phyloP scores from a whole-genome alignment of 2,797 vertebrate species.

The Rachycentron canadum region DNA sequence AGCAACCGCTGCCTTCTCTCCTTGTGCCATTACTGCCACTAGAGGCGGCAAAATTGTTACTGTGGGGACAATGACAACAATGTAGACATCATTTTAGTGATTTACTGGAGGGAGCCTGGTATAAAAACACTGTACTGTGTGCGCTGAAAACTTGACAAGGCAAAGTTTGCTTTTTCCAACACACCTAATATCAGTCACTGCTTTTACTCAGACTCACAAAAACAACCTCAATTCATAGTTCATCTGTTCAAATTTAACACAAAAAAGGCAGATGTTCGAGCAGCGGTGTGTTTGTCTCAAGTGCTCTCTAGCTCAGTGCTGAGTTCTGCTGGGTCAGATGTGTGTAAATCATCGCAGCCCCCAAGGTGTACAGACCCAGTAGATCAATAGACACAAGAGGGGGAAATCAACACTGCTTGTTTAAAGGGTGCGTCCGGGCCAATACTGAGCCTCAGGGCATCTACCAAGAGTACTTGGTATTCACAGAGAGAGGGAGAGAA shows the following conservation, averaged over 20 bases:
- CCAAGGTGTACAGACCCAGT: constrained; percentile 60
- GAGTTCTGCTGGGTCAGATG: constrained; percentile 63
- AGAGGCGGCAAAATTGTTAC: constrained; percentile 26
- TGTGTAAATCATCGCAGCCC: constrained; percentile 72
- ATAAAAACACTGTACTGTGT: neutral
- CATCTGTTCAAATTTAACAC: constrained; percentile 10
- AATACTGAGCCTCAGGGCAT: constrained; percentile 65
- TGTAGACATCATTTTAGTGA: constrained; percentile 18
- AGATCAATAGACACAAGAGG: constrained; percentile 77
- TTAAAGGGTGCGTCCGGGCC: constrained; percentile 70
- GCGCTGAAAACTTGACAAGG: neutral
- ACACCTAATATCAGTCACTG: neutral
- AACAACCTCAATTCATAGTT: constrained; percentile 14
- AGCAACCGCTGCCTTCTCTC: constrained; percentile 28
- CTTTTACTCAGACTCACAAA: neutral
- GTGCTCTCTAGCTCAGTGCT: constrained; percentile 30
- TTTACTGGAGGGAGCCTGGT: neutral
- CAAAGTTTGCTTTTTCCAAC: neutral
- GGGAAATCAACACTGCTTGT: constrained; percentile 77
- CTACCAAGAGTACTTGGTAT: constrained; percentile 60
- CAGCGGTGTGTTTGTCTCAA: neutral
- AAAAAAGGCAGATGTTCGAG: constrained; percentile 34
- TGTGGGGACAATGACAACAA: constrained; percentile 22
- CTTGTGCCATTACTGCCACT: constrained; percentile 12
- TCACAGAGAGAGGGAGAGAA: constrained; percentile 55